Conservation (phyloP, 2,888 invertebrate species). For the Pterostichus niger region DNA sequence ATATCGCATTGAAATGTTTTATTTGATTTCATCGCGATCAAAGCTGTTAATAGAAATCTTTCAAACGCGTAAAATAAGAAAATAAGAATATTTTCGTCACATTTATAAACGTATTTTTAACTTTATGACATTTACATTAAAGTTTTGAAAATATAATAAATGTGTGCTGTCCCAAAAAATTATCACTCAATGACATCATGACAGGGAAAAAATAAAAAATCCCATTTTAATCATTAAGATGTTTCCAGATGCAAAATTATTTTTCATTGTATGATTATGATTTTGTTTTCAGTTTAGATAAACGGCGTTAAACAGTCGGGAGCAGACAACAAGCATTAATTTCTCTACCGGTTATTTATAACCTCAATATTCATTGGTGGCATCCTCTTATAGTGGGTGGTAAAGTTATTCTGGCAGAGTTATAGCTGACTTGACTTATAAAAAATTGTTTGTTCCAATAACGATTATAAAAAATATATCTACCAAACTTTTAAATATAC, state of each 20-base stretch:
- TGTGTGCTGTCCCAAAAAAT: constrained; percentile 25
- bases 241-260: constrained; percentile 36
- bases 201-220: constrained; percentile 19
- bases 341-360: constrained; percentile 48
- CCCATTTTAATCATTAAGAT: constrained; percentile 37
- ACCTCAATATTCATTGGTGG: constrained; percentile 23
- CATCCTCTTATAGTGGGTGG: constrained; percentile 30
- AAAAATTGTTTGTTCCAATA: constrained; percentile 56
- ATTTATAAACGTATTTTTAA: constrained; percentile 1
- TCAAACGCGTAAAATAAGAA: not conserved
- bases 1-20: no score
- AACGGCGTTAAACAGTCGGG: constrained; percentile 47
- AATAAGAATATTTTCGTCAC: not conserved
- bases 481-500: constrained; percentile 36
- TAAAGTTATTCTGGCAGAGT: constrained; percentile 53
- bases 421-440: constrained; percentile 17
- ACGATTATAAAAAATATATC: constrained; percentile 41
- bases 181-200: constrained; percentile 22
- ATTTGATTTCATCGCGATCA: not conserved
- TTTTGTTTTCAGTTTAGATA: constrained; percentile 39
- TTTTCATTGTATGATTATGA: constrained; percentile 40
- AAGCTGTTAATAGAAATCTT: not conserved
- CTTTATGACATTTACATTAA: constrained; percentile 8
- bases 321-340: constrained; percentile 50
- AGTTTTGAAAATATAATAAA: constrained; percentile 25